These are phyloP conservation scores for Ailurus styani DNA, from an alignment of 2,113 vertebrate species.

Conservation along the genomic window DNA sequence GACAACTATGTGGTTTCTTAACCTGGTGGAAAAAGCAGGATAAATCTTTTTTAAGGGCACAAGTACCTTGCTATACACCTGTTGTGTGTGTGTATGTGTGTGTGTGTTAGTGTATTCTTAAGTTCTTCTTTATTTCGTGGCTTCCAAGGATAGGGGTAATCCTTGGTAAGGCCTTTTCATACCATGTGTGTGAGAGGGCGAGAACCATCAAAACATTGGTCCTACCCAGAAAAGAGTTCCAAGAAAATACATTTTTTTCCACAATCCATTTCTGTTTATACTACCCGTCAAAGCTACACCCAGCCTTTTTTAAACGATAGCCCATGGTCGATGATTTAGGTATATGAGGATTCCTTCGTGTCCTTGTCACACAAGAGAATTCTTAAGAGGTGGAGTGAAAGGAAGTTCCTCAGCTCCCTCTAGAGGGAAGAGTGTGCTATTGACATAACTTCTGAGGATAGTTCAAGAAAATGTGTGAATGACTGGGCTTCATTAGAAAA, in stretches of 20 bases:
- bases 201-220: background rate
- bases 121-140: background rate
- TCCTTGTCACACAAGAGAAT: background rate
- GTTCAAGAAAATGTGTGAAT: background rate
- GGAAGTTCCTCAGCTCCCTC: slow-evolving; percentile 18
- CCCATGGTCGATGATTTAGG: background rate
- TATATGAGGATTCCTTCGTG: background rate
- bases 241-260: background rate
- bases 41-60: background rate
- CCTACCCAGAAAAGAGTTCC: background rate
- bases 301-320: background rate
- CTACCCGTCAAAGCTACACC: background rate
- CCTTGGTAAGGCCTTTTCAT: background rate
- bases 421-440: background rate
- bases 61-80: background rate
- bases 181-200: background rate
- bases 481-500: background rate
- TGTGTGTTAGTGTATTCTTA: background rate
- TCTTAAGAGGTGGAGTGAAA: background rate
- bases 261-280: background rate
- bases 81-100: background rate
- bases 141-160: background rate
- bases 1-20: background rate
- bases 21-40: background rate
- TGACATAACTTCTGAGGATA: background rate